Evolutionary conservation across 2,888 invertebrate genomes (phyloP), one percentile per base, ranked within the genome.

Genomic region (Lathronympha strigana): DNA sequence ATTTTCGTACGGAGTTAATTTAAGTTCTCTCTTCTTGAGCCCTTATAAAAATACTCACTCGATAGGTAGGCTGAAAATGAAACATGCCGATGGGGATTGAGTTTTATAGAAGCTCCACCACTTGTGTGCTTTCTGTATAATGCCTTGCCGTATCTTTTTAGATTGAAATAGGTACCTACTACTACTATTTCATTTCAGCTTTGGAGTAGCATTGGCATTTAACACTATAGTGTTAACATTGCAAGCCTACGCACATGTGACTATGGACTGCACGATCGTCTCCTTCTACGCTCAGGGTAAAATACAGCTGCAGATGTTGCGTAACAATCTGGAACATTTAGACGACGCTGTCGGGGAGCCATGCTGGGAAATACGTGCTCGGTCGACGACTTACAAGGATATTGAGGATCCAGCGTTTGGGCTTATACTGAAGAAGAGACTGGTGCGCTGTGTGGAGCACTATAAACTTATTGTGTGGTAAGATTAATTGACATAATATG

Each of bases 241-340:
- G 9, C 88, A 88, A 80, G 90, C 79, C 0, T 86, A 80, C 57
- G 88, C 83, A 0, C 82, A 88, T 66, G 82, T 83, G 1, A 86
- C 88, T 5, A 79, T 88, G 85, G 90, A 90, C 61, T 88, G 88
- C 53, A 87, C 84, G 1, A 84, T 90, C 11, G 85, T 86, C 2
- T 78, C 83, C 4, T 84, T 90, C 51, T 88, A 83, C 69, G 78
- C 84, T 0, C 87, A 87, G 76, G 83, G 82, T 19, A 82, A 78
- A 68, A 79, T 78, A 17, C 90, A 90, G 69, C 77, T 89, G 61
- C 77, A 80, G 61, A 81, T 90, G 45, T 73, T 90, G 4, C 76
- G 85, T 64, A 79, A 84, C 58, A 79, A 86, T 71, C 70, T 89
- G 8, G 83, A 88, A 69, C 81, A 86, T 40, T 69, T 90, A 23